Base-by-base conservation (phyloP, 2,888 invertebrate species). In the Diloba caeruleocephala region DNA sequence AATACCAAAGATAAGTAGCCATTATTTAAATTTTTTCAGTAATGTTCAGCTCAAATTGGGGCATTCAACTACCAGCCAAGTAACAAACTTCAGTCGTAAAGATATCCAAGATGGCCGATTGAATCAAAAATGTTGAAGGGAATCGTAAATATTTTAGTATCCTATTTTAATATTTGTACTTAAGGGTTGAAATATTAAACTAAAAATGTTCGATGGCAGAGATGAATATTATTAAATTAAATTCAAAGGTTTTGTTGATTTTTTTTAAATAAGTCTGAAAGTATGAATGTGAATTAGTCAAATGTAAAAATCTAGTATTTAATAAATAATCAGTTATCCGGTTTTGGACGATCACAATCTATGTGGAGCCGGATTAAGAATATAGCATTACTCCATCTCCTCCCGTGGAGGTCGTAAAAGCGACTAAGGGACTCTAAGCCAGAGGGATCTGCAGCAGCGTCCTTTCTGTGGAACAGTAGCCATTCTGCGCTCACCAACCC, bases 1-100 rank as follows among this genome's bases (percentile, higher is more conserved):
- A 64, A 64, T 62, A 68, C 34, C 56, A 48, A 62, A 66, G 29
- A 58, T 46, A 41, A 70, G 54, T 46, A 28, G 34, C 39, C 41
- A 71, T 59, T 70, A 66, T 52, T 65, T 46, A 65, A 71, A 65
- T 60, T 60, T 66, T 70, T 71, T 59, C 59, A 42, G 53, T 58
- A 69, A 69, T 64, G 34, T 48, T 66, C 44, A 45, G 38, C 45
- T 60, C 37, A 60, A 67, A 60, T 67, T 66, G 51, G 49, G 39
- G 41, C 46, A 70, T 60, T 70, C 60, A 70, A 70, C 60, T 65
- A 25, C 66, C 43, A 38, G 55, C 55, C 49, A 37, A 67, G 66
- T 45, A 56, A 38, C 52, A 53, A 71, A 71, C 71, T 68, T 66
- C 38, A 48, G 53, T 34, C 53, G 39, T 71, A 67, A 67, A 66